These are phyloP conservation scores for Thripadectes ignobilis DNA, from an alignment of 2,797 vertebrate genomes.

Conservation along the genomic window DNA sequence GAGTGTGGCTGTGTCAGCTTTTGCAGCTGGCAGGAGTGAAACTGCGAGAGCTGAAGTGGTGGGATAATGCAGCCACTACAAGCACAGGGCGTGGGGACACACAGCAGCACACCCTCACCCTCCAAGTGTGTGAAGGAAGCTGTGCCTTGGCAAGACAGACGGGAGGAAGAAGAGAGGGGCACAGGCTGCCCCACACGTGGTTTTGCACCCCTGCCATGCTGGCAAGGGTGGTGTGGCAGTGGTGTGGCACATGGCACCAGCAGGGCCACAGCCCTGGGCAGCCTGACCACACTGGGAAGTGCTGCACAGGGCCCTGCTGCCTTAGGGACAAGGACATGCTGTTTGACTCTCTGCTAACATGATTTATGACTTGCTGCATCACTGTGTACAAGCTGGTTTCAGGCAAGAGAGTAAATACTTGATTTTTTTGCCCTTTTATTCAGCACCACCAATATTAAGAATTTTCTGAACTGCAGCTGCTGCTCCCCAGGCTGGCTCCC, in stretches of 20 bases:
- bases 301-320: not conserved
- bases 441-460: not conserved
- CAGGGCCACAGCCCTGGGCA: not conserved
- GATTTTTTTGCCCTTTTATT: not conserved
- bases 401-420: not conserved
- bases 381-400: not conserved
- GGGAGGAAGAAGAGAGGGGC: too few species aligned
- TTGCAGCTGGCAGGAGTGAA: not conserved
- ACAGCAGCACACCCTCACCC: accelerated
- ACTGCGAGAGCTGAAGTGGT: not conserved
- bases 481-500: not conserved
- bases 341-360: not conserved
- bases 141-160: accelerated
- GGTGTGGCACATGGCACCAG: not conserved
- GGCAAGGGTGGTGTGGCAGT: not conserved
- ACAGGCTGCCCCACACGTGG: accelerated
- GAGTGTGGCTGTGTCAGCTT: not conserved
- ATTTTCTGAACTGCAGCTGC: not conserved
- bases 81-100: not conserved
- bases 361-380: not conserved
- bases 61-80: not conserved
- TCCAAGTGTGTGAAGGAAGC: not conserved
- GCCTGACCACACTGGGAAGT: not conserved
- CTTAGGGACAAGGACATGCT: not conserved
- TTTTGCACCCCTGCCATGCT: accelerated